Conservation (phyloP, 2,113 vertebrate species). For the Eublepharis macularius region DNA sequence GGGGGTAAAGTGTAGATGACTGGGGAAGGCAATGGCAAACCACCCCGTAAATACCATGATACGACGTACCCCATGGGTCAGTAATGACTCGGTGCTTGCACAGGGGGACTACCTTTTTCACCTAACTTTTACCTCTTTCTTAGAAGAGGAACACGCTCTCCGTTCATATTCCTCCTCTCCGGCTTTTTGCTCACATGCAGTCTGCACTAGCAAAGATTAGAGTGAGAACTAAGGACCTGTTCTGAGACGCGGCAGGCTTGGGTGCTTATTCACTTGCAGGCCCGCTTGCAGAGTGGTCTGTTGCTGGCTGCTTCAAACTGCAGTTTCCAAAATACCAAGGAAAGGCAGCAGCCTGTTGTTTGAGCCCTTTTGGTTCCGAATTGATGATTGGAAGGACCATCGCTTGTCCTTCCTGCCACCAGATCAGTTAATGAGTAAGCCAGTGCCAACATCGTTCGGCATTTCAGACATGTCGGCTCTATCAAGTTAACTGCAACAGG, state of each 20-base stretch:
- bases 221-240: not conserved
- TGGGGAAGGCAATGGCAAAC: too few species aligned
- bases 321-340: not conserved
- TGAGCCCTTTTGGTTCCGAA: not conserved
- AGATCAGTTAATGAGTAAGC: not conserved
- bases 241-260: not conserved
- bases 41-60: too few species aligned
- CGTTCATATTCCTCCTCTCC: not conserved
- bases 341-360: not conserved
- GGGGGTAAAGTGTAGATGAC: too few species aligned
- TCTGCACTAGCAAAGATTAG: not conserved
- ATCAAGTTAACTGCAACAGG: too few species aligned
- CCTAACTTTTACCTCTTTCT: too few species aligned
- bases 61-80: too few species aligned
- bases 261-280: not conserved
- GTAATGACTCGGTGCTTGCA: too few species aligned
- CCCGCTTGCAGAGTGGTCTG: too few species aligned
- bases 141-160: not conserved
- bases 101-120: too few species aligned
- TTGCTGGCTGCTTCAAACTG: not conserved
- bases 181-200: not conserved
- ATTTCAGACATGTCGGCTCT: not conserved
- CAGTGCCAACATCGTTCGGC: not conserved
- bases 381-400: not conserved
- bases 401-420: not conserved